Evolutionary conservation across 2,113 vertebrate species (phyloP), one percentile per base, ranked within the genome.

Genomic region (Hassar affinis): DNA sequence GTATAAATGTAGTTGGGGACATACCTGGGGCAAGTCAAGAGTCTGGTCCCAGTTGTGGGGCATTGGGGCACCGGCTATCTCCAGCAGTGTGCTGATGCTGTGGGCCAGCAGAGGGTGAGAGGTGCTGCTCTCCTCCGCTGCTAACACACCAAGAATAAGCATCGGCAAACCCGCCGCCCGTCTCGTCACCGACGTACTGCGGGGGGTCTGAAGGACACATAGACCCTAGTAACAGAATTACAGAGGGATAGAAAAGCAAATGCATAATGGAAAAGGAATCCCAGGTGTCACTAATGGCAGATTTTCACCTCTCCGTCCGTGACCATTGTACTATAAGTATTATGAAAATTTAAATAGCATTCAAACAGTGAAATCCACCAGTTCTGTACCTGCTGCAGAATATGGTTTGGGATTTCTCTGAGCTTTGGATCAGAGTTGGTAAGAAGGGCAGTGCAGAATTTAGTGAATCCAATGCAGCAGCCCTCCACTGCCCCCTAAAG

Each of bases 1-100:
- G 47, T 35, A 59, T 79, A 30, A 62, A 2, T 42, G 38, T 42
- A 42, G n/a, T n/a, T n/a, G n/a, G n/a, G n/a, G n/a, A n/a, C n/a
- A n/a, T n/a, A 97, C 97, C 95, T 98, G 96, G 0, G 96, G 95
- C 75, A 98, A 92, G 90, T 98, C 97, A 0, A 95, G 87, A 0
- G 96, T 98, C 90, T 96, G 95, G 90, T 96, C 95, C 95, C 95
- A 96, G 89, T 93, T 86, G 76, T 85, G 81, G 0, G 94, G 93
- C 20, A 95, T 87, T 14, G 93, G 90, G 0, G 62, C 86, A 80
- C 51, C 61, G 25, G 95, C 95, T 2, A 92, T 92, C 47, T 92
- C 84, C 77, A 96, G 90, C 81, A 97, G 89, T 0, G 86, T 91
- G 57, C 90, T 88, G 61, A 97, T 74, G 30, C 93, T 95, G 81